phyloP scores from a whole-genome alignment of 2,113 vertebrate genomes.

The Baryphthengus martii region DNA sequence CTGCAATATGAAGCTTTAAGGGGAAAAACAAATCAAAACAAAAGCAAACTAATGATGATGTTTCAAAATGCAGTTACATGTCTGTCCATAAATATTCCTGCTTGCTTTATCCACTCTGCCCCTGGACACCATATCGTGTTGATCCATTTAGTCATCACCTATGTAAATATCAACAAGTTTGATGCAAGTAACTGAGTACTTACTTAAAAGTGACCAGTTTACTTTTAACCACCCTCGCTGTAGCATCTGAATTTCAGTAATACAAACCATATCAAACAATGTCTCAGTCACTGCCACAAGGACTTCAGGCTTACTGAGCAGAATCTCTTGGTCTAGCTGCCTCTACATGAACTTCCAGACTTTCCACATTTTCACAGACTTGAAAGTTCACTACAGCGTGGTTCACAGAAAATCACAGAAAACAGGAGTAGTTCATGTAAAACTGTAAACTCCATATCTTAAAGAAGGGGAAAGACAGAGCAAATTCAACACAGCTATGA shows the following conservation, averaged over 20 bases:
- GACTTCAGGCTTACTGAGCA: neutral
- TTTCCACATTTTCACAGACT: neutral
- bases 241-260: neutral
- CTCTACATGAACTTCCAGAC: neutral
- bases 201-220: neutral
- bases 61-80: neutral
- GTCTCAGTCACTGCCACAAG: neutral
- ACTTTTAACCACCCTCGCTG: neutral
- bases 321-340: neutral
- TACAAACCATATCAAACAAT: neutral
- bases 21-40: neutral
- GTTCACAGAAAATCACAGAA: neutral
- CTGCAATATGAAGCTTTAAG: constrained; percentile 88
- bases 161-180: neutral
- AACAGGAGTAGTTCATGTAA: fast-evolving
- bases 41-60: neutral
- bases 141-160: neutral
- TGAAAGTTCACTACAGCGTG: neutral
- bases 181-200: neutral
- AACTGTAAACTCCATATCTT: neutral
- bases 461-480: neutral
- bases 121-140: neutral
- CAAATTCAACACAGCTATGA: neutral
- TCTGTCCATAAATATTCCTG: neutral
- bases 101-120: neutral